Base-by-base conservation (phyloP, 2,888 invertebrate species). In the Parasteatoda lunata region DNA sequence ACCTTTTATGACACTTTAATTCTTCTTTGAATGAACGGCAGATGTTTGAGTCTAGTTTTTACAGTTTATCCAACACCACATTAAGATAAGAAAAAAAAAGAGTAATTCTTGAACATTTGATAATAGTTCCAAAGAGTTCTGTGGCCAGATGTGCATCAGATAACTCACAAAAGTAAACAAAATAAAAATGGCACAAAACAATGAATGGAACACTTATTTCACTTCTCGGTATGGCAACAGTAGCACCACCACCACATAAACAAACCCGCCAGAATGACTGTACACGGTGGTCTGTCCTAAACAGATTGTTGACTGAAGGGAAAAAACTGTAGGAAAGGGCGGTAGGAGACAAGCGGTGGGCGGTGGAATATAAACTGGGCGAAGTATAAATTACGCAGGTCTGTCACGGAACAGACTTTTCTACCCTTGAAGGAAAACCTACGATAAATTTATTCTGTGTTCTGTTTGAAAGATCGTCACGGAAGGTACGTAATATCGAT, bases 341-440 rank as follows among this genome's bases (percentile, higher is more conserved):
- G 59, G 59, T 59, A 9, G 59, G 59, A 59, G n/a, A 13, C n/a
- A 7, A n/a, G 59, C 8, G n/a, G 59, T 59, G 59, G 59, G 59
- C 59, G 59, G 9, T 8, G 8, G 59, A 13, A 59, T 59, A 59
- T 59, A 59, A 59, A 59, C 59, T n/a, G 59, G 59, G 59, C 59
- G 59, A 59, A 8, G n/a, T 9, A 59, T 59, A n/a, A 59, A 59
- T 11, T 59, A 59, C 59, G 59, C 59, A 59, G 59, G 59, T 59
- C 59, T 59, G 59, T 59, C 59, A 59, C 59, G 59, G n/a, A 59
- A 59, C 59, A 7, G 11, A 4, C n/a, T 59, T 7, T 59, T 59
- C 59, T 59, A 59, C n/a, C 59, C 59, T 59, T 59, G 59, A 59
- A 59, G n/a, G 59, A n/a, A 59, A 59, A 59, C 59, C 59, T 59